phyloP scores from a whole-genome alignment of 2,797 vertebrate species.

The Urosaurus nigricauda region DNA sequence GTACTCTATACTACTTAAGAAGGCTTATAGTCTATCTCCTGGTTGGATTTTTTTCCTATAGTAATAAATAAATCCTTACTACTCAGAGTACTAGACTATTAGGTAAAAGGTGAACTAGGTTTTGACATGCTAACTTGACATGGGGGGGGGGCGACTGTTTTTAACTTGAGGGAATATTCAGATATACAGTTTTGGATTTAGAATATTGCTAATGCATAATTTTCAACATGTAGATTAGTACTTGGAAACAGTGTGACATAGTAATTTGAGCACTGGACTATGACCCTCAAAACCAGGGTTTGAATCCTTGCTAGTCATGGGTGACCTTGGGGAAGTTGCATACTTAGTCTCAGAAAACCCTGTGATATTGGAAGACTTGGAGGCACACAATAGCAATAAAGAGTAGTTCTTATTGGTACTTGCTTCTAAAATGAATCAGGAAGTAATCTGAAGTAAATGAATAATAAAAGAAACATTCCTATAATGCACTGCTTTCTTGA shows the following conservation, averaged over 20 bases:
- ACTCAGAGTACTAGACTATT: neutral
- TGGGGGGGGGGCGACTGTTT: neutral
- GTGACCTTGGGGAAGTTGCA: no score
- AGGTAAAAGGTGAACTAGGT: neutral
- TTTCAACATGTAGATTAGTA: neutral
- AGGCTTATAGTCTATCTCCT: no score
- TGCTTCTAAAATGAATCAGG: neutral
- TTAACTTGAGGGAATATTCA: no score
- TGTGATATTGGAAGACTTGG: no score
- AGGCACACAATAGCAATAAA: neutral
- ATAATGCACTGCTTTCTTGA: neutral
- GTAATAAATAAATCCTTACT: neutral
- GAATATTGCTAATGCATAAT: neutral
- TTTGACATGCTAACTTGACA: neutral
- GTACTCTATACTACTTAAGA: neutral
- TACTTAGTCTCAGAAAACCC: no score
- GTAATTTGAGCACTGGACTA: no score
- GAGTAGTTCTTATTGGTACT: neutral
- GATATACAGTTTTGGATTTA: no score
- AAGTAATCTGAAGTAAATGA: neutral
- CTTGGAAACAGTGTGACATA: no score
- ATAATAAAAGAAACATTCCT: neutral
- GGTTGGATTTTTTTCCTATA: neutral
- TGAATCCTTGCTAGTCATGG: no score
- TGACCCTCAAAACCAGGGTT: no score